phyloP scores from a whole-genome alignment of 2,797 vertebrate genomes.

The Euthynnus affinis region DNA sequence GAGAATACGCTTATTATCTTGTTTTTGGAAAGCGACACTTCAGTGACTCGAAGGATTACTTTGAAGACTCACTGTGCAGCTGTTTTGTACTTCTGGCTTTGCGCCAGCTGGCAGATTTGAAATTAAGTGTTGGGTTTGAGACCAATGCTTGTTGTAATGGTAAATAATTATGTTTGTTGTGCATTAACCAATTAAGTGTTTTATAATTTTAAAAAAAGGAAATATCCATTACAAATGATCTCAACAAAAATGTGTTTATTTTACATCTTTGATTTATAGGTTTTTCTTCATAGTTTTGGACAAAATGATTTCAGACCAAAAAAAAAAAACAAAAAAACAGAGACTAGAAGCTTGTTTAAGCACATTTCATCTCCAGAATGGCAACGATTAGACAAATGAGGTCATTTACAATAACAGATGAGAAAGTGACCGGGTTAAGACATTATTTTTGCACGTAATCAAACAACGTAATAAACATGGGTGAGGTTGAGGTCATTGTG shows the following conservation, averaged over 20 bases:
- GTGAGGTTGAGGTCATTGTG: too few relatives aligned
- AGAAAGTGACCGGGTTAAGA: neutral
- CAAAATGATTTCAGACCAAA: neutral
- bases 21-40: slow-evolving; percentile 39
- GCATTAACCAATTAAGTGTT: neutral
- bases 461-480: too few relatives aligned
- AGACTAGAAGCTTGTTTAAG: neutral
- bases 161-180: neutral
- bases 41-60: slow-evolving; percentile 13
- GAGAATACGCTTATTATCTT: slow-evolving; percentile 47
- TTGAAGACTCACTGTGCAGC: slow-evolving; percentile 3
- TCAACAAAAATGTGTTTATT: too few relatives aligned
- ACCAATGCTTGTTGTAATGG: neutral
- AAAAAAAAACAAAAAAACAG: neutral
- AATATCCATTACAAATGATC: neutral
- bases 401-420: neutral
- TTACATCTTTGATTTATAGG: too few relatives aligned
- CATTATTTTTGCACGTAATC: too few relatives aligned
- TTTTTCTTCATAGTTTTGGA: too few relatives aligned
- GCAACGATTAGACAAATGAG: too few relatives aligned
- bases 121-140: too few relatives aligned
- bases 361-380: too few relatives aligned
- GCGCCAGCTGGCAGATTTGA: neutral
- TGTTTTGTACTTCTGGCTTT: slow-evolving; percentile 13
- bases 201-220: too few relatives aligned